Evolutionary conservation across 2,113 vertebrate genomes (phyloP).

Genomic region (Tricholaema leucomelas): DNA sequence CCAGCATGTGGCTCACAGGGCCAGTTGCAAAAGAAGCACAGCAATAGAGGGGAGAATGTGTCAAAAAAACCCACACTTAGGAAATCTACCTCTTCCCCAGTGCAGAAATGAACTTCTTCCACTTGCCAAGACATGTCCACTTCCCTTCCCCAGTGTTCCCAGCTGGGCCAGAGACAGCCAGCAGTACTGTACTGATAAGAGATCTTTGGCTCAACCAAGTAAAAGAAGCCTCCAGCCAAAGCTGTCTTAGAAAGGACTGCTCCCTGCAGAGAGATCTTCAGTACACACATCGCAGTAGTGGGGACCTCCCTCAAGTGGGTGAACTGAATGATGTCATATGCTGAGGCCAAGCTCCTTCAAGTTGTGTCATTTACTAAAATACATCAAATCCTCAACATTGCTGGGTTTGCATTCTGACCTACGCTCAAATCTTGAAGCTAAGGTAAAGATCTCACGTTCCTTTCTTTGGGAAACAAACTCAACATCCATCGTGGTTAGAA

Average conservation of each 20-base stretch:
- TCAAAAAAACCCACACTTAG: not conserved
- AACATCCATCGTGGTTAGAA: not conserved
- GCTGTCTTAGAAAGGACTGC: not conserved
- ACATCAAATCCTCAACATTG: not conserved
- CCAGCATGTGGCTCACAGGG: accelerated
- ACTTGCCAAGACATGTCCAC: not conserved
- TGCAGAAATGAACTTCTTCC: not conserved
- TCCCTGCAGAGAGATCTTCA: not conserved
- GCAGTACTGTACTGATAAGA: not conserved
- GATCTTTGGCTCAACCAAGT: not conserved
- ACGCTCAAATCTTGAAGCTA: not conserved
- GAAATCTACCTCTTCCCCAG: not conserved
- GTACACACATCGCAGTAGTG: not conserved
- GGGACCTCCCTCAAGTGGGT: not conserved
- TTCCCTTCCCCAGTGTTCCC: not conserved
- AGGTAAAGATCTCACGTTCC: not conserved
- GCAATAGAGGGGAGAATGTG: not conserved
- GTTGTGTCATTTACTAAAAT: not conserved
- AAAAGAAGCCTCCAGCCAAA: not conserved
- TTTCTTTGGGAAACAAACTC: not conserved
- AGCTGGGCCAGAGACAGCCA: not conserved
- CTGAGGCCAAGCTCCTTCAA: not conserved
- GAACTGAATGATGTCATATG: not conserved
- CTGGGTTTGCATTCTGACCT: not conserved
- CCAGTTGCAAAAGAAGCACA: not conserved